Evolutionary conservation across 2,113 vertebrate species (phyloP).

Genomic region (Microcebus lehilahytsara): DNA sequence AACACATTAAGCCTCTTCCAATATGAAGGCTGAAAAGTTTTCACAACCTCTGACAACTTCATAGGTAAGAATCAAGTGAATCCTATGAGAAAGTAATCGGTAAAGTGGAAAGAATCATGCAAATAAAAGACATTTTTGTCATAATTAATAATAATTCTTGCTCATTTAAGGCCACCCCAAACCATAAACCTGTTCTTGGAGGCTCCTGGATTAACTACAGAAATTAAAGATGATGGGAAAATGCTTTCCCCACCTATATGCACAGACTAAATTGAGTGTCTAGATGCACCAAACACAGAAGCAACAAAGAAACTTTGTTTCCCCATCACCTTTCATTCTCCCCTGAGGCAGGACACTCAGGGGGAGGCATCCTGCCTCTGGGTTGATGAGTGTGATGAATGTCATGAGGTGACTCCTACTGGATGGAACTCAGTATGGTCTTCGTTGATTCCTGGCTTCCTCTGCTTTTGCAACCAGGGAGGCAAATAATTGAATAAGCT

Average conservation of each 20-base stretch:
- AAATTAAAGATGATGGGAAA: neutral
- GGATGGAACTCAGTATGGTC: too few species aligned
- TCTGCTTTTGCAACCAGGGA: neutral
- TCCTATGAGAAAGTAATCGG: neutral
- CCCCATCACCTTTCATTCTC: neutral
- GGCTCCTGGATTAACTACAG: neutral
- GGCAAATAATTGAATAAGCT: neutral
- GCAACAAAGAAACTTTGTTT: neutral
- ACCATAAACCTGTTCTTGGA: neutral
- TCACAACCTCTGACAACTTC: neutral
- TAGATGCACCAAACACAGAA: neutral
- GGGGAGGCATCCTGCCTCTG: neutral
- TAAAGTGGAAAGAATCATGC: neutral
- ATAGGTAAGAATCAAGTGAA: neutral
- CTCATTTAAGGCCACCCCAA: neutral
- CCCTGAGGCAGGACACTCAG: neutral
- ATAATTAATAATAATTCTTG: neutral
- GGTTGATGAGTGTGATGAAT: neutral
- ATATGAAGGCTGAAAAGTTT: neutral
- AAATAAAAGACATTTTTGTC: neutral
- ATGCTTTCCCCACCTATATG: neutral
- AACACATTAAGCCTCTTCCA: neutral
- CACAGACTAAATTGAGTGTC: neutral
- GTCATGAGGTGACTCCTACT: neutral
- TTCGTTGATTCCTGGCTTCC: neutral